A percentile compares a stretch with the other conserved stretches of the same genome.
Evolutionary conservation across 1,140 invertebrate genomes (phyloP).

Genomic region (Macrostomum lignano): DNA sequence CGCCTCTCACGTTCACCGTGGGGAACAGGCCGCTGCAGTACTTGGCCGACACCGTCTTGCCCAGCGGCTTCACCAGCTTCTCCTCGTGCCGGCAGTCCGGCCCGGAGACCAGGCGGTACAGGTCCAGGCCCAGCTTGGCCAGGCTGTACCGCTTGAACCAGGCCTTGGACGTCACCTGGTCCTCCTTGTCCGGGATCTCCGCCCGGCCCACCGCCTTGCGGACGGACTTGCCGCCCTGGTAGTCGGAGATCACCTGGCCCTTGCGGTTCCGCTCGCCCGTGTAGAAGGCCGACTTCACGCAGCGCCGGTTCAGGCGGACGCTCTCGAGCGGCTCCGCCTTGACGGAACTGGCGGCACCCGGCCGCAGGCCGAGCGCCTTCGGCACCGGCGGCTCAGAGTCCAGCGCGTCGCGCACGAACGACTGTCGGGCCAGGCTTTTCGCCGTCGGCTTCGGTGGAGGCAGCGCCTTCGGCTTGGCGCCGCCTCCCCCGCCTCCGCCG

Average conservation of each 20-base stretch:
- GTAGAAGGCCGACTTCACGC: constrained; percentile 6
- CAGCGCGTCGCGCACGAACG: constrained; percentile 6
- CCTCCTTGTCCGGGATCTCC: not conserved
- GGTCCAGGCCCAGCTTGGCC: constrained; percentile 20
- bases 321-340: not conserved
- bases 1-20: constrained; percentile 23
- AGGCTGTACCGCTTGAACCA: constrained; percentile 16
- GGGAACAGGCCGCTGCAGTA: constrained; percentile 27
- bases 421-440: constrained; percentile 9
- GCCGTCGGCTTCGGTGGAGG: constrained; percentile 11
- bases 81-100: constrained; percentile 25
- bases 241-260: not conserved
- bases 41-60: constrained; percentile 23
- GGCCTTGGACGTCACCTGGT: not conserved
- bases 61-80: constrained; percentile 16
- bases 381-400: too few relatives aligned
- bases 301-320: not conserved
- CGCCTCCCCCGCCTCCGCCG: too few relatives aligned
- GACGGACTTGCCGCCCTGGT: constrained; percentile 7
- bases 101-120: constrained; percentile 20
- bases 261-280: constrained; percentile 2
- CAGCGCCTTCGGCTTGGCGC: constrained; percentile 10
- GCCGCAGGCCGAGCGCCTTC: too few relatives aligned
- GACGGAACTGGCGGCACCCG: too few relatives aligned
- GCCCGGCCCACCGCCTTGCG: not conserved